Evolutionary conservation across 2,113 vertebrate genomes (phyloP), one percentile per base, ranked within the genome.

Genomic region (Scalopus aquaticus): DNA sequence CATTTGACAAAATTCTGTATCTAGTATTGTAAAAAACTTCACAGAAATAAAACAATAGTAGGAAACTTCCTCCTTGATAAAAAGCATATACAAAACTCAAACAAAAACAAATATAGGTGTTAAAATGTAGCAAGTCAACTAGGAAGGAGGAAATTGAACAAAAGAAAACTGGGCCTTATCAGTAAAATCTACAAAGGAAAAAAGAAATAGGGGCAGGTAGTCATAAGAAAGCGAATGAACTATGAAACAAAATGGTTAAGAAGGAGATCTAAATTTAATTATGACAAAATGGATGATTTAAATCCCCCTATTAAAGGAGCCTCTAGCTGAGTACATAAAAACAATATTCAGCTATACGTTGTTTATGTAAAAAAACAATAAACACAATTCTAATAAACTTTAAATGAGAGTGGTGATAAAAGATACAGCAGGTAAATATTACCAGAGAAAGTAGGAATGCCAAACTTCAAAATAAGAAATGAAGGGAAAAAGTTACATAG

Each of bases 161-260:
- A 42, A 73, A 93, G 44, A 88, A 73, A 93, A 42, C 11, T 73
- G 8, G 35, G 56, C 81, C 42, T 54, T 44, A 65, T 81, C 30
- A 56, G 46, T 60, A 93, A 93, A 65, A 88, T 62, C 15, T 54
- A 73, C 46, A 72, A 42, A 49, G 28, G 2, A 86, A 69, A n/a
- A 79, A 62, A 93, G 51, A 30, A 30, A 30, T 9, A 13, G 28
- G 12, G 13, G 54, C 20, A 22, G 44, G 26, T 9, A 88, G 24
- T 81, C 77, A 76, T 82, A 82, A 81, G 67, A 88, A 54, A 88
- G 58, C 12, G 72, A 88, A 58, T 65, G 19, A 65, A 81, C 73
- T 44, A 62, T 42, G 51, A 79, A 80, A 56, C 30, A 32, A 70
- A 87, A 62, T 56, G 12, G 13, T n/a, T 56, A 46, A 58, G 37